Evolutionary conservation across 2,888 invertebrate genomes (phyloP), one percentile per base, ranked within the genome.

Genomic region (Cantharis lateralis): DNA sequence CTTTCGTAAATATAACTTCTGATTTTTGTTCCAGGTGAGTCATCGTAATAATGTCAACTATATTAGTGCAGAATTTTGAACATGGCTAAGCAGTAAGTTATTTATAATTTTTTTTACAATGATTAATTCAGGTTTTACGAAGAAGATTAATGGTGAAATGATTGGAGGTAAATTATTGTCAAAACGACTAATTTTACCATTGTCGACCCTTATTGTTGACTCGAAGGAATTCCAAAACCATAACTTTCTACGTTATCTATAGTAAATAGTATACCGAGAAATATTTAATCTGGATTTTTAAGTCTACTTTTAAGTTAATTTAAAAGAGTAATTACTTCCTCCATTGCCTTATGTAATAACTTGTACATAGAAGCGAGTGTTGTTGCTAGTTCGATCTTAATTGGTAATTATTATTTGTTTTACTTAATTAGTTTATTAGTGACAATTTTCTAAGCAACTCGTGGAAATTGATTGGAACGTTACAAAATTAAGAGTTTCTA

Each of bases 261-360:
- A 32, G 10, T 32, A n/a, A n/a, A 32, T 13, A 13, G 32, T n/a
- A n/a, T 48, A 48, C 7, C 1, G 32, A 48, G 32, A 48, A 48
- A 48, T 48, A 48, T 48, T 48, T 48, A 48, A 48, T 48, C 32
- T 48, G 32, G 32, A 48, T n/a, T 48, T 48, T 48, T 48, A 48
- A 48, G 32, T 48, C n/a, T 48, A 48, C 32, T 48, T 48, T 48
- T 48, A 48, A 72, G 28, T 28, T 69, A 63, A 73, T 73, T 68
- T 73, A 62, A 68, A 73, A 73, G 73, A 69, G 73, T 73, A 73
- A 73, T 73, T 68, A 18, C 73, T 73, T 73, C 73, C 62, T 73
- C 32, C 69, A 73, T 73, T 73, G 69, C 72, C 62, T 73, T 73
- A 73, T 63, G 73, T 73, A 73, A 73, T 73, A 73, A 62, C 69